Conservation (phyloP, 2,888 invertebrate species). For the Epinotia ramella region DNA sequence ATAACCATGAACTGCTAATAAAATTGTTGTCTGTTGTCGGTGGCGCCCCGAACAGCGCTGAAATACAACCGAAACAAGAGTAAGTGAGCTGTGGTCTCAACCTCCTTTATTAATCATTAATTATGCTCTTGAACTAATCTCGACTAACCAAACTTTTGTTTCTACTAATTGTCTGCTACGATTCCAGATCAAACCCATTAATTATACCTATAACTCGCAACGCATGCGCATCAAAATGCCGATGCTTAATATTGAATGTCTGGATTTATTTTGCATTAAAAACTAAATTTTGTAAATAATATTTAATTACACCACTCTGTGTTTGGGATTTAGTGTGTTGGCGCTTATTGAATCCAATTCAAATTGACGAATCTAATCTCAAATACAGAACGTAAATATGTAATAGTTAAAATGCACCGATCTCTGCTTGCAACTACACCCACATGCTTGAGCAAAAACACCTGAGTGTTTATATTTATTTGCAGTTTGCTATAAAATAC, state of each 20-base stretch:
- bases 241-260: conserved; percentile 32
- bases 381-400: conserved; percentile 54
- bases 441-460: conserved; percentile 74
- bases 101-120: conserved; percentile 70
- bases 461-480: conserved; percentile 54
- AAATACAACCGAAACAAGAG: conserved; percentile 81
- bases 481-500: conserved; percentile 47
- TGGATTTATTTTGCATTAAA: conserved; percentile 56
- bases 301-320: conserved; percentile 48
- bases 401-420: conserved; percentile 69
- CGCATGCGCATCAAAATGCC: conserved; percentile 63
- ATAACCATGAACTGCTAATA: conserved; percentile 62
- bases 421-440: conserved; percentile 76
- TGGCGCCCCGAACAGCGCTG: conserved; percentile 84
- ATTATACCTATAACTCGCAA: conserved; percentile 63
- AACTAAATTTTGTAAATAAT: conserved; percentile 44
- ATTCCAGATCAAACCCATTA: conserved; percentile 68
- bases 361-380: conserved; percentile 63
- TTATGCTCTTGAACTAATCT: conserved; percentile 75
- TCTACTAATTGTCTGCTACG: conserved; percentile 73
- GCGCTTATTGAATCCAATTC: conserved; percentile 7
- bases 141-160: conserved; percentile 77
- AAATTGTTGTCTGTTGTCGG: conserved; percentile 84
- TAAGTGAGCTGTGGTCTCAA: conserved; percentile 86
- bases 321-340: conserved; percentile 58